Evolutionary conservation across 2,797 vertebrate genomes (phyloP).

Genomic region (Mus spretus): DNA sequence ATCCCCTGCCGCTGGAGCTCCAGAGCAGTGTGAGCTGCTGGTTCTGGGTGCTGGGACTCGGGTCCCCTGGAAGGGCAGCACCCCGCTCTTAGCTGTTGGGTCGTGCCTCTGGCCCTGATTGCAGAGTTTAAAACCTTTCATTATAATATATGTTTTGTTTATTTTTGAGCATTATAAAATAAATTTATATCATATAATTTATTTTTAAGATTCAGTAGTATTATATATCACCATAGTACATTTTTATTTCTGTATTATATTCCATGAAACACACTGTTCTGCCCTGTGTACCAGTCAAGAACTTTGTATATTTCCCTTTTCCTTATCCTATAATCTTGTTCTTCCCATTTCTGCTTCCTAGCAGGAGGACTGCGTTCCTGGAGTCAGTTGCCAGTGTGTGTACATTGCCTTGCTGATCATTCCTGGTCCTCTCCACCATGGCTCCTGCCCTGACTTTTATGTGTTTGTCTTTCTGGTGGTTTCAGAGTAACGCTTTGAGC

Average conservation of each 20-base stretch:
- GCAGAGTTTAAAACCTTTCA: background rate
- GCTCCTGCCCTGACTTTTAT: background rate
- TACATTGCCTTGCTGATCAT: background rate
- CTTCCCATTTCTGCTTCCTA: too few species aligned
- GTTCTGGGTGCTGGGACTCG: background rate
- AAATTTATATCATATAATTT: background rate
- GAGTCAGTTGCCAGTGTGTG: too few species aligned
- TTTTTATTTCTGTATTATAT: constrained; percentile 33
- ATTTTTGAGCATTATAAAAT: constrained; percentile 56
- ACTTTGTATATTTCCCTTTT: background rate
- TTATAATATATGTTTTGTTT: background rate
- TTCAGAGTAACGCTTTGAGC: background rate
- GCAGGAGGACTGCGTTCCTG: too few species aligned
- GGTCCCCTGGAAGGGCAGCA: background rate
- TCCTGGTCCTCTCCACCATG: background rate
- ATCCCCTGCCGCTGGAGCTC: background rate
- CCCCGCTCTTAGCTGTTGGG: background rate
- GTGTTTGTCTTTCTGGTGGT: background rate
- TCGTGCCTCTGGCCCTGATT: background rate
- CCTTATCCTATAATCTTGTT: too few species aligned
- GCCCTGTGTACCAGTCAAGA: background rate
- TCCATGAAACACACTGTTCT: background rate
- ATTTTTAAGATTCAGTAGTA: background rate
- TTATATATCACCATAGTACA: background rate
- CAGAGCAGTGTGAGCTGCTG: background rate